Conservation (phyloP, 2,113 vertebrate genomes). For the Lepus europaeus region DNA sequence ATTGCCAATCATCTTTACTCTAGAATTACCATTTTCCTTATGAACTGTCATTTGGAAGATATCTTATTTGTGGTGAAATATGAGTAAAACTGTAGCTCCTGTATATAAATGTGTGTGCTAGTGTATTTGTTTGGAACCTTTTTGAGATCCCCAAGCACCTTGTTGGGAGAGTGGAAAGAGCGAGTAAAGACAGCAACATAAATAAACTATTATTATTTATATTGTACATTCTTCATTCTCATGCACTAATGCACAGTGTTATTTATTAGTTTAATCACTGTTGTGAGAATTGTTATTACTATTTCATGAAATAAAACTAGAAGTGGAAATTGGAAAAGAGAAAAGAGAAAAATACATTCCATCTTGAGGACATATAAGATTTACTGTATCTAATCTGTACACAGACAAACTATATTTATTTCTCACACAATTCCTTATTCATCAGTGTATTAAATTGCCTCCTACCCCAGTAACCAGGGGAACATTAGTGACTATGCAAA, state of each 20-base stretch:
- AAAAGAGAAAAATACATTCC: conserved; percentile 71
- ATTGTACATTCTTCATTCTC: conserved; percentile 71
- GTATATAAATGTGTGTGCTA: background rate
- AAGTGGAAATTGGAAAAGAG: conserved; percentile 75
- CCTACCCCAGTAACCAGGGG: conserved; percentile 21
- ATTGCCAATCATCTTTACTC: conserved; percentile 59
- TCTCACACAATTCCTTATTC: conserved; percentile 43
- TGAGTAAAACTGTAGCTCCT: background rate
- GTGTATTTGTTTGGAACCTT: conserved; percentile 38
- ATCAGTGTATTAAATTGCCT: conserved; percentile 60
- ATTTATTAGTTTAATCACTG: conserved; percentile 82
- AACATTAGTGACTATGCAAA: conserved; percentile 41
- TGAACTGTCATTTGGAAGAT: conserved; percentile 46
- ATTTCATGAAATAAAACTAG: conserved; percentile 80
- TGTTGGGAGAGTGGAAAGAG: conserved; percentile 61
- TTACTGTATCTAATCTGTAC: conserved; percentile 61
- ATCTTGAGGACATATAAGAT: conserved; percentile 72
- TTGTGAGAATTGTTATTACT: conserved; percentile 78
- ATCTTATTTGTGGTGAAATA: conserved; percentile 33
- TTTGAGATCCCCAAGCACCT: conserved; percentile 65
- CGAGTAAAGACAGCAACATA: conserved; percentile 67
- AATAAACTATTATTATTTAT: conserved; percentile 82
- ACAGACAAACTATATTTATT: conserved; percentile 70
- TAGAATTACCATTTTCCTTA: conserved; percentile 60
- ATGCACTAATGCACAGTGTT: conserved; percentile 75